These are phyloP conservation scores for Odobenus rosmarus DNA, from an alignment of 2,113 vertebrate species.

Conservation along the genomic window DNA sequence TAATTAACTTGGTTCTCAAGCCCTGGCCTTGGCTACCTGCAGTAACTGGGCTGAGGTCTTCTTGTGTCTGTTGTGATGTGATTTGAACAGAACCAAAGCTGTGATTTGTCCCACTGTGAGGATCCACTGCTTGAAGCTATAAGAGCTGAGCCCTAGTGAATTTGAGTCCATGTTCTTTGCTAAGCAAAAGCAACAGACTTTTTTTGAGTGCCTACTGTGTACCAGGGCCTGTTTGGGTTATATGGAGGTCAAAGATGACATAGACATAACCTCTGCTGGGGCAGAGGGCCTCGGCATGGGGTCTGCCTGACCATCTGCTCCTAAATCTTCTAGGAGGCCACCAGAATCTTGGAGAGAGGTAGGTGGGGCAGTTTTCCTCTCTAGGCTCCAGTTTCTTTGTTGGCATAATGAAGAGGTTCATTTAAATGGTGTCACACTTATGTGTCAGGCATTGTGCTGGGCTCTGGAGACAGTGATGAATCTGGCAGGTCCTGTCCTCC, in stretches of 20 bases:
- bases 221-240: background rate
- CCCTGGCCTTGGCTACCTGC: background rate
- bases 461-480: background rate
- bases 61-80: background rate
- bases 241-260: background rate
- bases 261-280: background rate
- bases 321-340: background rate
- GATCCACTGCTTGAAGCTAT: background rate
- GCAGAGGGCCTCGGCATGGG: background rate
- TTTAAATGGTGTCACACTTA: background rate
- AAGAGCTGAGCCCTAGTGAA: background rate
- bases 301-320: background rate
- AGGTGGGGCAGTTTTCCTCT: background rate
- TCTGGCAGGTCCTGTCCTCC: background rate
- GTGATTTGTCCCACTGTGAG: background rate
- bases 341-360: background rate
- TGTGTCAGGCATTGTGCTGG: background rate
- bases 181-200: background rate
- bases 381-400: background rate
- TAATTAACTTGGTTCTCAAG: background rate
- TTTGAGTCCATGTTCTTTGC: background rate
- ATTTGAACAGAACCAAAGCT: background rate
- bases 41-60: background rate
- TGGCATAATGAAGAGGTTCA: background rate
- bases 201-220: background rate